Base-by-base conservation (phyloP, 2,888 invertebrate species). In the Sarcophaga caerulescens region DNA sequence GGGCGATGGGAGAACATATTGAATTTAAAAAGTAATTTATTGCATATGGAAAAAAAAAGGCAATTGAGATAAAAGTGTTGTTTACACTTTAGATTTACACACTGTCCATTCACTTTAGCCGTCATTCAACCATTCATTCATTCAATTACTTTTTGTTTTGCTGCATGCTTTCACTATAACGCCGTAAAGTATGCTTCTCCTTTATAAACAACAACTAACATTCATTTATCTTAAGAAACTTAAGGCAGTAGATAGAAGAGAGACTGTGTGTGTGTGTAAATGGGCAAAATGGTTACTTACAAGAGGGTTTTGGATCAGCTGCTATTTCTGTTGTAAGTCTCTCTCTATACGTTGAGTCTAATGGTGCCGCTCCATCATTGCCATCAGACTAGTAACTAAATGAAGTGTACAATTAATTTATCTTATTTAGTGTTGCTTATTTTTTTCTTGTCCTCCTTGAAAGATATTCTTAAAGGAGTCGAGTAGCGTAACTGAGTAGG, bases 1-100 rank as follows among this genome's bases (percentile, higher is more conserved):
- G 59, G 73, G 11, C 11, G 44, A 77, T 68, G 76, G 52, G 23
- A 77, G 77, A 57, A 73, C 84, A 87, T 88, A 88, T 88, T 88
- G 88, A 88, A 87, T 88, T 87, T 87, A 82, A 88, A 89, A 88
- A 88, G 84, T 85, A 88, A 88, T 88, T 89, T 89, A 83, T 59
- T 63, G 35, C 8, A 10, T 35, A 35, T 35, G 35, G 2, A 35
- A 35, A 10, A 35, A 10, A 35, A 35, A 65, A 79, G 81, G 81
- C 81, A 88, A 85, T 85, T 84, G 62, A 52, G 52, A 81, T 73
- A 62, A 25, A 71, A 66, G 76, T 73, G 57, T 65, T 75, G 52
- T 82, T 75, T 69, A 65, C 75, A 71, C 12, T 76, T 75, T 19
- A 66, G 60, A 70, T 66, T 52, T 71, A 21, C 19, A 68, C 23